A percentile compares a stretch with the other conserved stretches of the same genome.
Evolutionary conservation across 2,797 vertebrate species (phyloP).

Genomic region (Diceros bicornis): DNA sequence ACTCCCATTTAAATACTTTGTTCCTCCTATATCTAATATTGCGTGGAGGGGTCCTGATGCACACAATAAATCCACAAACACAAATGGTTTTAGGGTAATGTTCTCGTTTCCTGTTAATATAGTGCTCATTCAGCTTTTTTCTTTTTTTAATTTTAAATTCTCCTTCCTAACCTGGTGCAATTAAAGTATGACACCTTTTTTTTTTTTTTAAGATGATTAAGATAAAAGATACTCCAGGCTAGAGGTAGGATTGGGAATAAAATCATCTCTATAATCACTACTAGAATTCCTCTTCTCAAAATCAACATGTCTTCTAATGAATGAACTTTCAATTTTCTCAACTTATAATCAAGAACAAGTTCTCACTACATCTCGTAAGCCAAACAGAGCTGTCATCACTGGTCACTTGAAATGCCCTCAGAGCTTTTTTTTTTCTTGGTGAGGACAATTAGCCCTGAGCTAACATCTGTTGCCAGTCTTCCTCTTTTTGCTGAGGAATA

Average conservation of each 20-base stretch:
- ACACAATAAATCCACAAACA: not conserved
- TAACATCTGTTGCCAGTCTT: no score
- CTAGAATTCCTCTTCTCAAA: not conserved
- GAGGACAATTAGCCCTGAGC: no score
- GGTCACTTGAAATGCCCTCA: not conserved
- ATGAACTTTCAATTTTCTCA: not conserved
- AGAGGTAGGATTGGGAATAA: not conserved
- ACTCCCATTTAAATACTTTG: fast-evolving
- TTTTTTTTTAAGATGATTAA: not conserved
- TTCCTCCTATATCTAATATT: not conserved
- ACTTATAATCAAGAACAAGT: not conserved
- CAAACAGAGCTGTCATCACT: not conserved
- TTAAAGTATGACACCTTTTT: not conserved
- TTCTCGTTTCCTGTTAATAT: not conserved
- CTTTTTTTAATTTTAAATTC: not conserved
- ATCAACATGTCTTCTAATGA: not conserved
- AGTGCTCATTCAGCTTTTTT: not conserved
- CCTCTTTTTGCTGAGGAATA: no score
- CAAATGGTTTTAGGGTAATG: not conserved
- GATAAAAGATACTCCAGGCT: not conserved
- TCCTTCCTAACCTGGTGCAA: not conserved
- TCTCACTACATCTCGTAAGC: not conserved
- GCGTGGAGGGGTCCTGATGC: not conserved
- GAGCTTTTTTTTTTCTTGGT: not conserved
- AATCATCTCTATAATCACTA: not conserved